These are phyloP conservation scores for Tenodera sinensis DNA, from an alignment of 2,888 invertebrate genomes.

Conservation along the genomic window DNA sequence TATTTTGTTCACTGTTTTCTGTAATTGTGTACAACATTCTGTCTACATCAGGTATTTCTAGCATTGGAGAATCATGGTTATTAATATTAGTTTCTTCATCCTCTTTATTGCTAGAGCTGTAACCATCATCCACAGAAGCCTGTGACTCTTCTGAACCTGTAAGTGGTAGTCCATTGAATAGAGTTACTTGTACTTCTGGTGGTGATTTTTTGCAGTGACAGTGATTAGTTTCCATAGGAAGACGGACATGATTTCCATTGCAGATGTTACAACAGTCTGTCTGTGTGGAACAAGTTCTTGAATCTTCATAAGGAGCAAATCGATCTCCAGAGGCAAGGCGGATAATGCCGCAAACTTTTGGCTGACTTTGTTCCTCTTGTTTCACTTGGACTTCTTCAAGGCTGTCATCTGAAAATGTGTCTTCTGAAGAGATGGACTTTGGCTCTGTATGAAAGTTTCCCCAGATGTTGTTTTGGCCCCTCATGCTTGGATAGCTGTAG, in stretches of 20 bases:
- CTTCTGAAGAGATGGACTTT: not conserved
- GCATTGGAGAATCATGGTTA: not conserved
- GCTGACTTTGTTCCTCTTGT: not conserved
- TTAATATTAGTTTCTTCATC: not conserved
- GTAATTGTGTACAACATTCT: not conserved
- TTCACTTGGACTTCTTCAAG: conserved; percentile 15
- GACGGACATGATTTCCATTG: not conserved
- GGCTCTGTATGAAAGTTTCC: not conserved
- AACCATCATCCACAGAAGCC: not conserved
- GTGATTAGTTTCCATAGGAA: not conserved
- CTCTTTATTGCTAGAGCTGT: not conserved
- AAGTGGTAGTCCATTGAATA: not conserved
- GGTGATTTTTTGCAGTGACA: not conserved
- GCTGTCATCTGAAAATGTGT: conserved; percentile 27
- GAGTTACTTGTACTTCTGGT: not conserved
- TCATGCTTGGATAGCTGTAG: not conserved
- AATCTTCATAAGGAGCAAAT: not conserved
- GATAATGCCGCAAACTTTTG: not conserved
- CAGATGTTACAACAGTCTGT: not conserved
- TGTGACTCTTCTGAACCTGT: not conserved
- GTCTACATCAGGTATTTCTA: not conserved
- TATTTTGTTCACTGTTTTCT: conserved; percentile 1
- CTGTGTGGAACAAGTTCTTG: not conserved
- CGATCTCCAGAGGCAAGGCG: not conserved
- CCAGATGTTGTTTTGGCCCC: not conserved